phyloP scores from a whole-genome alignment of 2,113 vertebrate genomes.

The Thamnophis sirtalis region DNA sequence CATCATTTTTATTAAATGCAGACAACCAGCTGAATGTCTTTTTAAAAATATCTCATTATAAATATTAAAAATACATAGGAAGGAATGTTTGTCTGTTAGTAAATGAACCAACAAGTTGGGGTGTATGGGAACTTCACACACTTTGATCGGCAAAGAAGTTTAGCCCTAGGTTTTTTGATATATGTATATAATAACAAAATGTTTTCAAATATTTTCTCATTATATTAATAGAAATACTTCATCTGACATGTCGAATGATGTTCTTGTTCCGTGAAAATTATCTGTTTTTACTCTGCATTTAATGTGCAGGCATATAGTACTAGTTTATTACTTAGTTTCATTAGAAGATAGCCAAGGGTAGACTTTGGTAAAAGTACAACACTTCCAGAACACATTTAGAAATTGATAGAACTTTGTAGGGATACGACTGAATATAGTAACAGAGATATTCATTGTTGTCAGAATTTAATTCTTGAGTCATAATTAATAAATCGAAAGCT shows the following conservation, averaged over 20 bases:
- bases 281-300: neutral
- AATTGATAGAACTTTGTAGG: neutral
- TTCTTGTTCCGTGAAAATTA: conserved; percentile 29
- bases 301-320: neutral
- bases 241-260: conserved; percentile 39
- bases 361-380: neutral
- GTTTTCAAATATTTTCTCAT: conserved; percentile 57
- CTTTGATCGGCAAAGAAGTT: conserved; percentile 4
- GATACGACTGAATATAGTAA: neutral
- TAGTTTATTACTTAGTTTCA: neutral
- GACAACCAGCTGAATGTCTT: conserved; percentile 35
- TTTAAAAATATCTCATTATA: conserved; percentile 48
- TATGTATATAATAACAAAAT: conserved; percentile 33
- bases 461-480: neutral
- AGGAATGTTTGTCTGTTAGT: conserved; percentile 42
- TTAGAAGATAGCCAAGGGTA: neutral
- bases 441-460: neutral
- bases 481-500: neutral
- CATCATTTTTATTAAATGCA: conserved; percentile 36
- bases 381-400: neutral
- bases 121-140: conserved; percentile 26
- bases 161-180: conserved; percentile 23
- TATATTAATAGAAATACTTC: conserved; percentile 41
- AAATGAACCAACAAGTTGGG: conserved; percentile 44
- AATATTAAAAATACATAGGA: conserved; percentile 49